Percentiles rank a stretch among this genome's conserved stretches.
phyloP scores from a whole-genome alignment of 2,888 invertebrate genomes.

The Synanthedon vespiformis region DNA sequence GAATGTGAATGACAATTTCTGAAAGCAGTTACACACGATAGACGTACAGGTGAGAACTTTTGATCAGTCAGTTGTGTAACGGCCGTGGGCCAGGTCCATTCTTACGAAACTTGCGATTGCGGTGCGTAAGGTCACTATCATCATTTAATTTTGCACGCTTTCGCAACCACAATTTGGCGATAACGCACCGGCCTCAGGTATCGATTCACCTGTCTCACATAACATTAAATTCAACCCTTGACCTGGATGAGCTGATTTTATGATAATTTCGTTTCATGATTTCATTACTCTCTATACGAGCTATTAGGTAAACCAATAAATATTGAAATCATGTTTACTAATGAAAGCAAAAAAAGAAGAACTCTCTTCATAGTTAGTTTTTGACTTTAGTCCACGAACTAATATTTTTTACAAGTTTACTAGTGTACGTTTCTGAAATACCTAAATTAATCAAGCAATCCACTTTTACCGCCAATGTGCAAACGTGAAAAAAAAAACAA shows the following conservation, averaged over 20 bases:
- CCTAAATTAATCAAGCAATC: no score
- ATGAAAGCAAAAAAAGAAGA: no score
- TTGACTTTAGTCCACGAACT: no score
- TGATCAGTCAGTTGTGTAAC: slow-evolving; percentile 35
- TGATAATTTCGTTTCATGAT: no score
- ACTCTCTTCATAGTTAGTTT: no score
- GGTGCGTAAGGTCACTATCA: slow-evolving; percentile 60
- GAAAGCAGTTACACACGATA: slow-evolving; percentile 27
- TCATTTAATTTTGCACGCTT: slow-evolving; percentile 60
- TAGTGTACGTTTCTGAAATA: no score
- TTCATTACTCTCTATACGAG: no score
- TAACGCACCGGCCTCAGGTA: background rate
- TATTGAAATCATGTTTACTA: no score
- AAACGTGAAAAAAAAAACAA: no score
- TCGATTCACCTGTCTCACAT: background rate
- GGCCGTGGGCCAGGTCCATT: slow-evolving; percentile 10
- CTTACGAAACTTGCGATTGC: slow-evolving; percentile 35
- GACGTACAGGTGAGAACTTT: slow-evolving; percentile 16
- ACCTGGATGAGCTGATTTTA: slow-evolving; percentile 2
- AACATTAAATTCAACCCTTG: slow-evolving; percentile 5
- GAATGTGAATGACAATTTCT: slow-evolving; percentile 19
- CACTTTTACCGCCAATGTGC: no score
- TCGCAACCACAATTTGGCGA: slow-evolving; percentile 28
- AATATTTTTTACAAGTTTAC: no score
- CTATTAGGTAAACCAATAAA: no score